Conservation (phyloP, 23 tunicate species). For the Botrylloides violaceus region DNA sequence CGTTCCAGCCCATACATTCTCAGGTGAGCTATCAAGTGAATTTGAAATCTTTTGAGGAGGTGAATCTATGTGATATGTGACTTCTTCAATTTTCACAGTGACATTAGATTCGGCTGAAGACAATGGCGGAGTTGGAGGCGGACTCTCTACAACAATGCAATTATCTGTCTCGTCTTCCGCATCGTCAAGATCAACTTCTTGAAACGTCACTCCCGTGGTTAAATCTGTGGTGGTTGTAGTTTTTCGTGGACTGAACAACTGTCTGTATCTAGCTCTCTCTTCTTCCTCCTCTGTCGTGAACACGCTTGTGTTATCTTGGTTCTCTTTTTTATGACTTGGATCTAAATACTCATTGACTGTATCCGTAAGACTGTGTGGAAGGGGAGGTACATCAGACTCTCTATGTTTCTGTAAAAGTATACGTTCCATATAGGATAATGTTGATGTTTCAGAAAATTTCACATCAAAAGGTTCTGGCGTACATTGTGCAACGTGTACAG, state of each 20-base stretch:
- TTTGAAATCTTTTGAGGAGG: neutral
- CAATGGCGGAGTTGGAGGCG: slow-evolving; percentile 12
- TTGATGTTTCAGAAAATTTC: slow-evolving; percentile 56
- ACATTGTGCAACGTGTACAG: slow-evolving; percentile 77
- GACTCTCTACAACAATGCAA: slow-evolving; percentile 20
- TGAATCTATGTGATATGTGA: neutral
- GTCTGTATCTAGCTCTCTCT: slow-evolving; percentile 37
- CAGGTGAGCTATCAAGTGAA: neutral
- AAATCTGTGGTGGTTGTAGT: slow-evolving; percentile 6
- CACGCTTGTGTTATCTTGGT: neutral
- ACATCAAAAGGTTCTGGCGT: slow-evolving; percentile 52
- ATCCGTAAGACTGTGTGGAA: slow-evolving; percentile 26
- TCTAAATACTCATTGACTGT: slow-evolving; percentile 14
- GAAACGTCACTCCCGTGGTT: neutral
- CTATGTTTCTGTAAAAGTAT: slow-evolving; percentile 62
- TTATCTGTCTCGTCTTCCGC: slow-evolving; percentile 25
- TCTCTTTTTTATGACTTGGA: neutral
- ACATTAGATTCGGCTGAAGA: neutral
- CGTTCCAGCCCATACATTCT: neutral
- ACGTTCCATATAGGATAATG: slow-evolving; percentile 61
- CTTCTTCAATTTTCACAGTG: neutral
- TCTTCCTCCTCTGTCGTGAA: slow-evolving; percentile 44
- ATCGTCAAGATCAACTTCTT: slow-evolving; percentile 32
- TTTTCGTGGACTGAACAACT: slow-evolving; percentile 35
- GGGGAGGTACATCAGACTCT: slow-evolving; percentile 56